Conservation (phyloP, 2,888 invertebrate genomes). For the Nebria brevicollis region DNA sequence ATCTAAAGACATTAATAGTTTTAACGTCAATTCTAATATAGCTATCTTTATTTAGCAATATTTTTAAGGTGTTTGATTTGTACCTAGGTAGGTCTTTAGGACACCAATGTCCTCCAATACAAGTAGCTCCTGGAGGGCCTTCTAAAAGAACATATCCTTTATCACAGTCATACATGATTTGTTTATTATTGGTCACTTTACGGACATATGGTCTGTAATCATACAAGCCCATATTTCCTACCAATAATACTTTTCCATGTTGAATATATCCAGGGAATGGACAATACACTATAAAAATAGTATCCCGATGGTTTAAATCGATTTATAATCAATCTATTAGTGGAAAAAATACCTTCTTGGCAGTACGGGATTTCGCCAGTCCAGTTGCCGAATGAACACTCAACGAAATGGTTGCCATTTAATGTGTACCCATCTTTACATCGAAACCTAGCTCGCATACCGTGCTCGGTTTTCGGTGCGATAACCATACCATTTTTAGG, state of each 20-base stretch:
- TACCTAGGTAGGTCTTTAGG: slow-evolving; percentile 85
- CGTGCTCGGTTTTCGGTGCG: slow-evolving; percentile 97
- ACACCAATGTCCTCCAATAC: slow-evolving; percentile 94
- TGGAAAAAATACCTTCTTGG: slow-evolving; percentile 70
- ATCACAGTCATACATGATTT: slow-evolving; percentile 96
- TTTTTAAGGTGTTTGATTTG: not conserved
- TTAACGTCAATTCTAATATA: not conserved
- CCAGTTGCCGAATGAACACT: slow-evolving; percentile 96
- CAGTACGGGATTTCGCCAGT: slow-evolving; percentile 88
- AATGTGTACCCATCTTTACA: slow-evolving; percentile 93
- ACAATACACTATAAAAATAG: slow-evolving; percentile 77
- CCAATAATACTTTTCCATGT: slow-evolving; percentile 90
- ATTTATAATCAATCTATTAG: too few species aligned
- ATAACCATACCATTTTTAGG: slow-evolving; percentile 96
- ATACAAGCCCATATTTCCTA: slow-evolving; percentile 96
- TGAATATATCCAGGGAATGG: slow-evolving; percentile 90
- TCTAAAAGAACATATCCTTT: slow-evolving; percentile 87
- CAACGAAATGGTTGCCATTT: slow-evolving; percentile 76
- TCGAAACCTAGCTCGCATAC: slow-evolving; percentile 91
- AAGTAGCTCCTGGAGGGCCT: slow-evolving; percentile 94
- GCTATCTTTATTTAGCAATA: not conserved
- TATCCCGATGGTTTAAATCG: not conserved
- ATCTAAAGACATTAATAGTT: slow-evolving; percentile 63
- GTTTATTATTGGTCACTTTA: slow-evolving; percentile 90
- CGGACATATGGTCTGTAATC: slow-evolving; percentile 94